Conservation (phyloP, 2,797 vertebrate species). For the Ataeniobius toweri region DNA sequence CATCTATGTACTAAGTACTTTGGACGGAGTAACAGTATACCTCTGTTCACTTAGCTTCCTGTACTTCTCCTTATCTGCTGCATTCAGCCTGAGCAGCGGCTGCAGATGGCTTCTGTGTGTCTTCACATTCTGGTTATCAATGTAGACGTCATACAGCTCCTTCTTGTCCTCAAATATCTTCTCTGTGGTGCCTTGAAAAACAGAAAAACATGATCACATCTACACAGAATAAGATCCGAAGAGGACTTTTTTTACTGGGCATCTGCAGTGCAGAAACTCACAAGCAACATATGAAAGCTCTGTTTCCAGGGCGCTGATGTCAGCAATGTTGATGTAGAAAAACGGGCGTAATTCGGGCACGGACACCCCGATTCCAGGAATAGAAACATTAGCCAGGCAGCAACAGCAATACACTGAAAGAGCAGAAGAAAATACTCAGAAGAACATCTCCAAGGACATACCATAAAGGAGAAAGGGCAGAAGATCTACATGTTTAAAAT, state of each 20-base stretch:
- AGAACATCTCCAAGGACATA: constrained; percentile 1
- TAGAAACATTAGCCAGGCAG: constrained; percentile 93
- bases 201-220: background rate
- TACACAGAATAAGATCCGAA: background rate
- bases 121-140: constrained; percentile 99
- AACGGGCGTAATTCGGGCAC: constrained; percentile 95
- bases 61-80: constrained; percentile 93
- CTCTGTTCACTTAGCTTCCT: constrained; percentile 95
- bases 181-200: constrained; percentile 90
- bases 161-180: constrained; percentile 98
- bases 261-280: constrained; percentile 75
- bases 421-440: constrained; percentile 9
- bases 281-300: constrained; percentile 97
- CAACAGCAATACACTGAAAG: constrained; percentile 95
- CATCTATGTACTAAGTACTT: background rate
- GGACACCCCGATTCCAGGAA: constrained; percentile 90
- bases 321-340: constrained; percentile 97
- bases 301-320: constrained; percentile 91
- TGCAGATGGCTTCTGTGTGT: constrained; percentile 90
- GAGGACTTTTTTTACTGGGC: background rate
- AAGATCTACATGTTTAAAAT: background rate
- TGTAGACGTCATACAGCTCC: constrained; percentile 93
- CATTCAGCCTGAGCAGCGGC: constrained; percentile 90
- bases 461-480: background rate
- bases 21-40: constrained; percentile 62